Evolutionary conservation across 2,888 invertebrate species (phyloP), one percentile per base, ranked within the genome.

Genomic region (Pharmacophagus antenor): DNA sequence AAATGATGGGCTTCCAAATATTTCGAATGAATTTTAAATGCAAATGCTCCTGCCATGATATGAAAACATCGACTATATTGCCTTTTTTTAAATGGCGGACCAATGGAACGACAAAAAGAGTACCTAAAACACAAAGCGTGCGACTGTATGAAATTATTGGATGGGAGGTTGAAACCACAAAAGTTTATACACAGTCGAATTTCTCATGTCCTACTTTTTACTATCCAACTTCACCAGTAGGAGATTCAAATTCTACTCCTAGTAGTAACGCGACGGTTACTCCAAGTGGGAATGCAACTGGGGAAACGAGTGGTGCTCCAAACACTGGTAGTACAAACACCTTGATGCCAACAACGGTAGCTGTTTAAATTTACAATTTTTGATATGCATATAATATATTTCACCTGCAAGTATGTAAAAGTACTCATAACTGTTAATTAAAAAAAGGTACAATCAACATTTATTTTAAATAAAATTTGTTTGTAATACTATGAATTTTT

Each of bases 51-150:
- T 88, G 88, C 57, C 81, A 82, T 55, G 79, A 77, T 31, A 71
- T 83, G 68, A 84, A 79, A 62, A 81, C 79, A 0, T 73, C 77
- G 0, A 76, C 79, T 7, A 60, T 78, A 52, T 61, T 85, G 31
- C 85, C 85, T 8, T 84, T 73, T 64, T 85, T 82, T 61, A 77
- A 75, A 65, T 84, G 81, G 82, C 69, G 68, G 37, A 85, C 87
- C 18, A 87, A 80, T 61, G 81, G 84, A 2, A 84, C 82, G 1
- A 80, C 79, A 0, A 74, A 63, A 44, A 63, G 59, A 18, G 7
- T 72, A 2, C 80, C 79, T 1, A 69, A 62, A 53, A 85, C 82
- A 4, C 65, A 67, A n/a, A 80, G 81, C 56, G 77, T 80, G 0
- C 58, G 62, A n/a, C 69, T 85, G 4, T 87, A 82, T 55, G 67